Evolutionary conservation across 2,888 invertebrate genomes (phyloP).

Genomic region (Lasioglossum vierecki): DNA sequence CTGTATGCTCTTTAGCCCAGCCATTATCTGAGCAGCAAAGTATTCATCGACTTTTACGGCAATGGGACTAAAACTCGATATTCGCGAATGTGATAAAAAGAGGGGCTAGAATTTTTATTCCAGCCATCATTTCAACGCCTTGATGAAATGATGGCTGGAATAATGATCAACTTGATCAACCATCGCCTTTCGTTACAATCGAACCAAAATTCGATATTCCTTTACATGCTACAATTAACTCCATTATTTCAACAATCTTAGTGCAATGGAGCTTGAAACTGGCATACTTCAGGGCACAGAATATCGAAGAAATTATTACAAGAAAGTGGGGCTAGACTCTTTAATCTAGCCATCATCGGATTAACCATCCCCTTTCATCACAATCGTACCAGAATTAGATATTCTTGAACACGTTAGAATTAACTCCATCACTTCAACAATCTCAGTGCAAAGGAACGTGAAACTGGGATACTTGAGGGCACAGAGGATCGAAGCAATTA

Average conservation of each 20-base stretch:
- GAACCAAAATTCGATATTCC: not conserved
- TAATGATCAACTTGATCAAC: too few species aligned
- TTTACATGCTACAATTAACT: not conserved
- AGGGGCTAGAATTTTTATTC: not conserved
- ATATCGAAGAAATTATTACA: not conserved
- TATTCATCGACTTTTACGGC: too few species aligned
- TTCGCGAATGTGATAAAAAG: not conserved
- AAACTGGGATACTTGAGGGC: not conserved
- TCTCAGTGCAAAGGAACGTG: not conserved
- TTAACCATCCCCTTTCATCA: not conserved
- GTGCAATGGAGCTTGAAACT: not conserved
- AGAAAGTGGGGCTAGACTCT: fast-evolving
- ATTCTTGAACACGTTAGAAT: not conserved
- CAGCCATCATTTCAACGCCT: not conserved
- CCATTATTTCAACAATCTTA: not conserved
- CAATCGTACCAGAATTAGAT: not conserved
- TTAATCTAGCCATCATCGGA: not conserved
- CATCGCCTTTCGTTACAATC: not conserved
- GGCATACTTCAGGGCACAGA: not conserved
- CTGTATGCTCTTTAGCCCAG: not conserved
- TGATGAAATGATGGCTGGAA: too few species aligned
- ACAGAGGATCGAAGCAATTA: not conserved
- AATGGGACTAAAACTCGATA: not conserved
- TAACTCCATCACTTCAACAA: not conserved
- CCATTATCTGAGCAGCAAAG: not conserved